phyloP scores from a whole-genome alignment of 37 sponge, comb jelly and placozoan species.

The Spongilla lacustris region DNA sequence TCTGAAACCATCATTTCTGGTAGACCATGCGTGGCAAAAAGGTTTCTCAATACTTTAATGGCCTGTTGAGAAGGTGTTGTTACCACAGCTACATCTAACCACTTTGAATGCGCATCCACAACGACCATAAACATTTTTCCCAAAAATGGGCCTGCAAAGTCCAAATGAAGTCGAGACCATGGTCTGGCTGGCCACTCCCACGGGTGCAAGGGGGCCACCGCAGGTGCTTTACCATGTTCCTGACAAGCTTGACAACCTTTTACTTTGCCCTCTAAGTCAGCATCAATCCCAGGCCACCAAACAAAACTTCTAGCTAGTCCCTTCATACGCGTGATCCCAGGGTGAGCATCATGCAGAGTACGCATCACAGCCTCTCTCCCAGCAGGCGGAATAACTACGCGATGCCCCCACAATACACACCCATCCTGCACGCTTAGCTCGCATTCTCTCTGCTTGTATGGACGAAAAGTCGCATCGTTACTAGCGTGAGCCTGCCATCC shows the following conservation, averaged over 20 bases:
- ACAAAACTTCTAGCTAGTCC: conserved; percentile 16
- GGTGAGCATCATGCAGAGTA: conserved; percentile 29
- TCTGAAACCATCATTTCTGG: no score
- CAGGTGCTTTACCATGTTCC: not conserved
- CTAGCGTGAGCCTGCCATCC: not conserved
- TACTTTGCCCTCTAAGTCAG: not conserved
- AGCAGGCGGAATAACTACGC: not conserved
- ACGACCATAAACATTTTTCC: conserved; percentile 32
- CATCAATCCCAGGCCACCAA: conserved; percentile 57
- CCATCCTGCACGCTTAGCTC: conserved; percentile 30
- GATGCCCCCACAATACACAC: conserved; percentile 20
- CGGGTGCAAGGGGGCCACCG: conserved; percentile 20
- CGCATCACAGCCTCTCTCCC: not conserved
- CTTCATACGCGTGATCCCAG: conserved; percentile 22
- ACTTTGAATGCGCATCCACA: conserved; percentile 29
- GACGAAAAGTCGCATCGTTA: not conserved
- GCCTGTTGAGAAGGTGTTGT: not conserved
- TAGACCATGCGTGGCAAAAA: no score
- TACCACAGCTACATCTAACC: conserved; percentile 5
- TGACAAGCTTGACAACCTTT: not conserved
- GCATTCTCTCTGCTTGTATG: not conserved
- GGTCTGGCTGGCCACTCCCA: conserved; percentile 44
- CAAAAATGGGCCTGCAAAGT: conserved; percentile 19
- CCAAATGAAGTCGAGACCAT: conserved; percentile 30
- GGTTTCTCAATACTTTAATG: no score